These are phyloP conservation scores for Zaprionus capensis DNA, from an alignment of 1,140 invertebrate species.

Conservation along the genomic window DNA sequence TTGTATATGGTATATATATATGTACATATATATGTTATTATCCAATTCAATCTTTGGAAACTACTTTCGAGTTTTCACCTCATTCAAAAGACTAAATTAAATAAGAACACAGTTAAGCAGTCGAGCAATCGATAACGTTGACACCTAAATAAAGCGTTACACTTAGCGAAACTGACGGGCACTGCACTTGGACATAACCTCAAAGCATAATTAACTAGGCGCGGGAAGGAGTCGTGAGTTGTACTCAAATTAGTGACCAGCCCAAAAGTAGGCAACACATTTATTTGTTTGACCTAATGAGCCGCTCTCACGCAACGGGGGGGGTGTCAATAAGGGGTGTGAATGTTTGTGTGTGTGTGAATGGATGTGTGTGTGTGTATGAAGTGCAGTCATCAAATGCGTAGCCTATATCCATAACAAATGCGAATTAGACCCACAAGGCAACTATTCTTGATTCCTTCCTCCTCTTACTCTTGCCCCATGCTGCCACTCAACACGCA, in stretches of 20 bases:
- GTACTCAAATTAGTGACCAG: constrained; percentile 28
- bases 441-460: neutral
- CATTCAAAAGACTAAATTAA: too few relatives aligned
- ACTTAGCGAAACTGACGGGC: neutral
- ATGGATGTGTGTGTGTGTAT: neutral
- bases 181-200: constrained; percentile 23
- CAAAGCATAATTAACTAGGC: constrained; percentile 19
- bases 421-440: constrained; percentile 7
- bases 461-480: neutral
- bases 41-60: too few relatives aligned
- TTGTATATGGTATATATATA: too few relatives aligned
- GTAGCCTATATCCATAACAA: constrained; percentile 14
- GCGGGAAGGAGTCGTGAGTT: neutral
- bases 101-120: neutral
- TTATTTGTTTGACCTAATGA: constrained; percentile 17
- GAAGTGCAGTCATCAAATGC: constrained; percentile 10
- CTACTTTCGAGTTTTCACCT: too few relatives aligned
- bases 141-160: constrained; percentile 6
- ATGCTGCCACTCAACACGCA: constrained; percentile 13
- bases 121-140: constrained; percentile 16
- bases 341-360: too few relatives aligned
- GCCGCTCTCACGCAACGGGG: constrained; percentile 26
- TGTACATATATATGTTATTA: too few relatives aligned
- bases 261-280: constrained; percentile 42
- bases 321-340: neutral